A percentile compares a stretch with the other conserved stretches of the same genome.
Conservation (phyloP, 2,797 vertebrate genomes). For the Malacoraja senta region DNA sequence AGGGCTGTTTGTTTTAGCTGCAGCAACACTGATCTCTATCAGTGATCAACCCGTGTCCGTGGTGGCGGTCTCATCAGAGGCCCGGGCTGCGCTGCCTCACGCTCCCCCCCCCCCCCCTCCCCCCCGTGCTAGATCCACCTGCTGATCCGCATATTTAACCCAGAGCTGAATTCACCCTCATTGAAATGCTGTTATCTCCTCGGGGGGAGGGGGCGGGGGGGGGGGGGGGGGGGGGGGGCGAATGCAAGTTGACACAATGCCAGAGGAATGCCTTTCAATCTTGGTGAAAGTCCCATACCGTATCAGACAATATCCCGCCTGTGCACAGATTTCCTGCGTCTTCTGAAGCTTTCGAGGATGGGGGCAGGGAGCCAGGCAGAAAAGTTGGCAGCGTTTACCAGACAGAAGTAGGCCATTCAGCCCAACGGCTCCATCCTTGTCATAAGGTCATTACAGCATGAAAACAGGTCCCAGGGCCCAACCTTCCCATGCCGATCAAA, state of each 20-base stretch:
- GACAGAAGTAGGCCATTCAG: background rate
- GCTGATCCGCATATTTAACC: background rate
- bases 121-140: background rate
- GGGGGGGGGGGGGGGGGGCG: too few species aligned
- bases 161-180: background rate
- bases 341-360: too few species aligned
- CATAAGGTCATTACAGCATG: too few species aligned
- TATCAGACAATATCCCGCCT: background rate
- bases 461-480: too few species aligned
- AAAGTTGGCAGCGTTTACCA: background rate
- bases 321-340: background rate
- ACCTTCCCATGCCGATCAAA: too few species aligned
- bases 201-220: too few species aligned
- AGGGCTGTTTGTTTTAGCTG: background rate
- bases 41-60: background rate
- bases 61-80: background rate
- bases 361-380: too few species aligned
- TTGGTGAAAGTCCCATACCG: background rate
- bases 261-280: conserved; percentile 5
- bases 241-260: background rate
- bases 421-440: background rate
- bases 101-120: background rate
- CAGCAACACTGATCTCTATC: background rate
- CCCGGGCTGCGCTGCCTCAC: background rate
- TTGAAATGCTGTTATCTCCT: background rate